These are phyloP conservation scores for Pyralis farinalis DNA, from an alignment of 2,888 invertebrate species.

Conservation along the genomic window DNA sequence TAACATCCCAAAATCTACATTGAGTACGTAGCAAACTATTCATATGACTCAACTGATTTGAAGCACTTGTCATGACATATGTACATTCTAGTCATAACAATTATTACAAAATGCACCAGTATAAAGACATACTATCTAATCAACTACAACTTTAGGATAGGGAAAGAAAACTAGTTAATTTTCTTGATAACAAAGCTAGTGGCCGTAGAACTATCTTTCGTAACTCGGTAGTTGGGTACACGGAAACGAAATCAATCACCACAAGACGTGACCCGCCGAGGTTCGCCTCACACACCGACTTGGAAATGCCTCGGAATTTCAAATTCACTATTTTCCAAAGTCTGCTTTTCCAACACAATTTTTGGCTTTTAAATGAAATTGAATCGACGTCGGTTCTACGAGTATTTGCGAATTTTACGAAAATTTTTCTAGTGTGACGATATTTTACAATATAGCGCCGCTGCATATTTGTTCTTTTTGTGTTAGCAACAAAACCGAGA, in stretches of 20 bases:
- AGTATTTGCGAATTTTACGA: not conserved
- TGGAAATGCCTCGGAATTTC: constrained; percentile 1
- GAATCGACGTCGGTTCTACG: not conserved
- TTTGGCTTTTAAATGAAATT: not conserved
- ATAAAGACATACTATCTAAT: too few relatives aligned
- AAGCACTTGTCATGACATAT: too few relatives aligned
- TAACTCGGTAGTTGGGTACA: constrained; percentile 11
- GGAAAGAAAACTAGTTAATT: not conserved
- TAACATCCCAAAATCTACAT: too few relatives aligned
- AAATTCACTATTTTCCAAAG: not conserved
- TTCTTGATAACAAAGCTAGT: not conserved
- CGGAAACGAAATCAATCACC: constrained; percentile 40
- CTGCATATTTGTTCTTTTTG: too few relatives aligned
- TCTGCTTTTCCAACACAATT: not conserved
- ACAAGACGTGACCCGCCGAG: constrained; percentile 13
- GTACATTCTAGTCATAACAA: too few relatives aligned
- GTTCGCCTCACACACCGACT: constrained; percentile 3
- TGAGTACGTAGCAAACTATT: too few relatives aligned
- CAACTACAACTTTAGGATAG: too few relatives aligned
- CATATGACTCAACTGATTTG: too few relatives aligned
- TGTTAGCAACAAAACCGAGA: too few relatives aligned
- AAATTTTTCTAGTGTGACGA: not conserved
- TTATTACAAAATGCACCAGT: too few relatives aligned
- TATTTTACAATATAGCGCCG: not conserved
- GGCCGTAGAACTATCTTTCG: not conserved